These are phyloP conservation scores for Lamprotornis superbus DNA, from an alignment of 2,113 vertebrate genomes.

Conservation along the genomic window DNA sequence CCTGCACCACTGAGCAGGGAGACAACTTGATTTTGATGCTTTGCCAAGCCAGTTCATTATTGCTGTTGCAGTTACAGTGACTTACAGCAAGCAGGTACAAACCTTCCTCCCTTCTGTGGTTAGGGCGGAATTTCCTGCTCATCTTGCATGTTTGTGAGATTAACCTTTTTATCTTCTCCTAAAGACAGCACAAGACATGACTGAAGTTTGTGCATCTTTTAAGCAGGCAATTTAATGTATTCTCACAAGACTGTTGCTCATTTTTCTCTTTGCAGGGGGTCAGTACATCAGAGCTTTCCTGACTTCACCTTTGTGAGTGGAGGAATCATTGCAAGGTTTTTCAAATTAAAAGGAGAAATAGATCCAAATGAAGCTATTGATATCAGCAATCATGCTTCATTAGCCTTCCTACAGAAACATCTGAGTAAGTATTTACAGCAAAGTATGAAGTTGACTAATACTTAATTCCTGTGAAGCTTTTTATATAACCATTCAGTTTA, in stretches of 20 bases:
- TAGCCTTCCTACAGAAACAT: constrained; percentile 95
- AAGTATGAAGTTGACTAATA: background rate
- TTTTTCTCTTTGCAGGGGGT: constrained; percentile 76
- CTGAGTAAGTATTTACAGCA: constrained; percentile 78
- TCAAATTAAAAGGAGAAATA: constrained; percentile 87
- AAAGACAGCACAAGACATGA: background rate
- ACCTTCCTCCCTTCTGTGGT: background rate
- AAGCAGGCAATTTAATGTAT: background rate
- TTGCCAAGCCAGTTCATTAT: background rate
- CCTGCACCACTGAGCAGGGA: background rate
- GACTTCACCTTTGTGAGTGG: constrained; percentile 91
- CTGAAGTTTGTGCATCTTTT: background rate
- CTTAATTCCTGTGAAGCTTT: background rate
- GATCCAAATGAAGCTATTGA: constrained; percentile 86
- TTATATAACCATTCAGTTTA: background rate
- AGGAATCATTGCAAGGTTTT: constrained; percentile 81
- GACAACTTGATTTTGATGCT: background rate
- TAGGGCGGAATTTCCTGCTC: background rate
- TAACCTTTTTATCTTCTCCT: background rate
- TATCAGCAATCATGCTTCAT: constrained; percentile 86
- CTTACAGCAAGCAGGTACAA: background rate
- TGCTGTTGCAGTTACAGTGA: background rate
- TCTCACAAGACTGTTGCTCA: background rate
- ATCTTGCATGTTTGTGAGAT: background rate
- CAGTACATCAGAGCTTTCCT: constrained; percentile 94